Conservation (phyloP, 2,113 vertebrate genomes). For the Macheiramphus alcinus region DNA sequence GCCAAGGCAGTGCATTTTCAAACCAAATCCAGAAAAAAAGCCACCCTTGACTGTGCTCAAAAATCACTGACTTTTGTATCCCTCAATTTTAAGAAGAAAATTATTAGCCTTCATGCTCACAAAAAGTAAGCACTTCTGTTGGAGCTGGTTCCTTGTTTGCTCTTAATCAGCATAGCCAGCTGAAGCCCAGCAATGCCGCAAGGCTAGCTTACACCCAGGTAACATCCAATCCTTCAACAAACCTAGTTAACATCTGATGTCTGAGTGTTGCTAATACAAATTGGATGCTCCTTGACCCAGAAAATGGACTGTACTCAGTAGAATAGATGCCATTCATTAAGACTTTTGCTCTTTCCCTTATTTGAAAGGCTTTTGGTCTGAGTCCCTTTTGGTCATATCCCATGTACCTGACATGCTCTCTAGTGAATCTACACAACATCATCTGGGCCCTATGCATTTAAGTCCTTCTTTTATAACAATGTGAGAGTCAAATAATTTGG, state of each 20-base stretch:
- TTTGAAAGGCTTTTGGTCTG: slow-evolving; percentile 1
- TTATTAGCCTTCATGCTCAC: not conserved
- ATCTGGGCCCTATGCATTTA: not conserved
- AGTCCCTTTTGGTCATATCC: not conserved
- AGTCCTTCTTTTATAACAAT: not conserved
- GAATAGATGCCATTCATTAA: not conserved
- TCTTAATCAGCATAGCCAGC: not conserved
- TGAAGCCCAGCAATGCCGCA: not conserved
- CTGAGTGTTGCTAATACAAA: not conserved
- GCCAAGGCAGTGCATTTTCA: not conserved
- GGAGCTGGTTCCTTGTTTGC: not conserved
- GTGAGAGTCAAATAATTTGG: not conserved
- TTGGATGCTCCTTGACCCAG: not conserved
- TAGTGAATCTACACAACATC: not conserved
- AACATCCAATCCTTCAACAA: not conserved
- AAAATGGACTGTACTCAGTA: not conserved
- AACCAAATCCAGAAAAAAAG: not conserved
- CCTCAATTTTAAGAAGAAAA: not conserved
- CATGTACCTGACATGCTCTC: not conserved
- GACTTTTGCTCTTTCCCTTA: not conserved
- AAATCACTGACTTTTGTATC: not conserved
- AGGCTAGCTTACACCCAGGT: not conserved
- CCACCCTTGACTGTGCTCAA: not conserved
- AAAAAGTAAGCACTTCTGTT: not conserved
- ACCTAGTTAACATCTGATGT: not conserved